phyloP scores from a whole-genome alignment of 2,113 vertebrate species.

The Aldabrachelys gigantea region DNA sequence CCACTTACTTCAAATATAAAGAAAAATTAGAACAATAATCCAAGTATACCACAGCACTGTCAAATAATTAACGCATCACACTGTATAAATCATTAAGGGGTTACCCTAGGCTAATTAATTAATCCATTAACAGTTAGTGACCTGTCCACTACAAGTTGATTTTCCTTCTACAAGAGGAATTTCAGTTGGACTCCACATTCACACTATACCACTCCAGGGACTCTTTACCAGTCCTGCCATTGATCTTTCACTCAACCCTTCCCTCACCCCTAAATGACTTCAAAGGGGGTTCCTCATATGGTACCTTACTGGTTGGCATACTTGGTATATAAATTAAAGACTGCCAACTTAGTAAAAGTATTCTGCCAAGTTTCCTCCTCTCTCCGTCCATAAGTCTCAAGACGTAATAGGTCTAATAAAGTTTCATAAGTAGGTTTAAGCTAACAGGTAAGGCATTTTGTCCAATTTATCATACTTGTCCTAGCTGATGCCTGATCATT shows the following conservation, averaged over 20 bases:
- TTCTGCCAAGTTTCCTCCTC: background rate
- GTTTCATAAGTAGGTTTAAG: background rate
- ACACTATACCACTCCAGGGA: background rate
- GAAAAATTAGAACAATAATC: background rate
- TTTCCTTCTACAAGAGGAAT: conserved; percentile 16
- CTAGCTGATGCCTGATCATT: background rate
- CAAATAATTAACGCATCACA: conserved; percentile 15
- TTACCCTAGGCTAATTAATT: conserved; percentile 45
- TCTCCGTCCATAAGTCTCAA: background rate
- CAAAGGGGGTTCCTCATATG: conserved; percentile 28
- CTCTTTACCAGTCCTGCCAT: conserved; percentile 31
- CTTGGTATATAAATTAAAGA: background rate
- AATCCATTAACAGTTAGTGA: conserved; percentile 59
- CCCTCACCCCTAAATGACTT: background rate
- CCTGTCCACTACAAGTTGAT: conserved; percentile 55
- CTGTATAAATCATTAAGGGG: conserved; percentile 46
- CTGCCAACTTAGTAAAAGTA: background rate
- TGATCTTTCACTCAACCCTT: conserved; percentile 33
- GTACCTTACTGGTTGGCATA: background rate
- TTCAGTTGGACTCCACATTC: conserved; percentile 18
- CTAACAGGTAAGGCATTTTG: background rate
- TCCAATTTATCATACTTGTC: background rate
- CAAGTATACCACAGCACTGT: background rate
- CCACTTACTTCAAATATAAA: background rate
- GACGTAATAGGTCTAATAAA: background rate